Percentiles rank a stretch among this genome's conserved stretches.
Conservation (phyloP, 1,140 invertebrate species). For the Leptopilina clavipes region DNA sequence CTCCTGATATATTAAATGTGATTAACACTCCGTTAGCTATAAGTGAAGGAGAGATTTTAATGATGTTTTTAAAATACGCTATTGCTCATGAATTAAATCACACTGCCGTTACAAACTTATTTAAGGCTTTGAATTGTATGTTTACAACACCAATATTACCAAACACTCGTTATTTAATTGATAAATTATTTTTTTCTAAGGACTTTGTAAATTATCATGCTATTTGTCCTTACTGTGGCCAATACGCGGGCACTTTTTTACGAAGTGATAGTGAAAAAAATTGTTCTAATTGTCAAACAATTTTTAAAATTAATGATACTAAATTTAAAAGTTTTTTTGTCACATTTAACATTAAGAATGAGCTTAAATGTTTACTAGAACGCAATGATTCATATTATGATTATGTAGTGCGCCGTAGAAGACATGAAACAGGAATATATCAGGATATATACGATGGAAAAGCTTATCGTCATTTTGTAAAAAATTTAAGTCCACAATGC, state of each 20-base stretch:
- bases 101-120: slow-evolving; percentile 34
- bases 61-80: slow-evolving; percentile 38
- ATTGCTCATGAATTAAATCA: slow-evolving; percentile 25
- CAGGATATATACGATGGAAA: slow-evolving; percentile 35
- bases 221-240: slow-evolving; percentile 41
- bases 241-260: slow-evolving; percentile 31
- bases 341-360: slow-evolving; percentile 37
- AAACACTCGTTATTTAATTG: slow-evolving; percentile 42
- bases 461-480: slow-evolving; percentile 7
- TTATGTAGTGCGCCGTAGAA: background rate
- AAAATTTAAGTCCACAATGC: background rate
- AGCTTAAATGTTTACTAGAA: slow-evolving; percentile 40
- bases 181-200: slow-evolving; percentile 46
- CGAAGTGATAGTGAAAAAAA: slow-evolving; percentile 21
- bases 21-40: slow-evolving; percentile 33
- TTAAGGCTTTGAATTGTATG: slow-evolving; percentile 44
- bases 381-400: slow-evolving; percentile 35
- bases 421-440: background rate
- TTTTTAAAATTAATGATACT: slow-evolving; percentile 41
- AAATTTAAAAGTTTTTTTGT: slow-evolving; percentile 46
- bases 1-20: background rate
- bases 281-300: slow-evolving; percentile 37
- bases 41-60: slow-evolving; percentile 36
- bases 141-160: slow-evolving; percentile 41
- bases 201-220: slow-evolving; percentile 42